Evolutionary conservation across 2,113 vertebrate species (phyloP).

Genomic region (Myotis yumanensis): DNA sequence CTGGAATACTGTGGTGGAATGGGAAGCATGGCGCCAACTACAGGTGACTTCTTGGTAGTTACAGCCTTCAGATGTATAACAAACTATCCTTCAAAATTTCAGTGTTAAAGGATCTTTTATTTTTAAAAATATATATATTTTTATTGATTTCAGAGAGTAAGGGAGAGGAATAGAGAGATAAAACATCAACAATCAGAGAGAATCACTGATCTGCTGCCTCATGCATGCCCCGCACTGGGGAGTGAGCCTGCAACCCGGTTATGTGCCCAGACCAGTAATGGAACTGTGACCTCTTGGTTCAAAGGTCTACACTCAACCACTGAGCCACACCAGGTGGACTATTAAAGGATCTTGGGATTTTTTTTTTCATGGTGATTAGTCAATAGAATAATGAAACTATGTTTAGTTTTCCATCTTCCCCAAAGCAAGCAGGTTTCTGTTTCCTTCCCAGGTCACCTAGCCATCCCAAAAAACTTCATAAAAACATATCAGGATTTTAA

Average conservation of each 20-base stretch:
- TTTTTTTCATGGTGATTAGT: neutral
- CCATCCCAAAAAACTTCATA: neutral
- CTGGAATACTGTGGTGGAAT: neutral
- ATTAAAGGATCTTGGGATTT: neutral
- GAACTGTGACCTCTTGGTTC: too few relatives aligned
- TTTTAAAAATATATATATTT: neutral
- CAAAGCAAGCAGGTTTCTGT: neutral
- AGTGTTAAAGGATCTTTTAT: neutral
- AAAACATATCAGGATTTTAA: conserved; percentile 3
- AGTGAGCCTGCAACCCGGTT: too few relatives aligned
- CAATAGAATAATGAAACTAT: neutral
- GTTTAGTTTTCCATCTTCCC: neutral
- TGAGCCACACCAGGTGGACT: neutral
- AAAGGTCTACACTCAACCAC: too few relatives aligned
- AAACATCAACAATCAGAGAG: too few relatives aligned
- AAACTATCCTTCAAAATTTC: neutral
- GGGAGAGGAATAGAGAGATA: too few relatives aligned
- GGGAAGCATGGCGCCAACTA: neutral
- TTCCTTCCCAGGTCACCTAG: neutral
- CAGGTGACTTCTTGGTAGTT: neutral
- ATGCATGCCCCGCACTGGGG: too few relatives aligned
- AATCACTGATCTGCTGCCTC: too few relatives aligned
- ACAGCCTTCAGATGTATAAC: neutral
- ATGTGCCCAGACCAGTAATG: too few relatives aligned
- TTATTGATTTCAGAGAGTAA: too few relatives aligned